phyloP scores from a whole-genome alignment of 2,113 vertebrate species.

The Protobothrops mucrosquamatus region DNA sequence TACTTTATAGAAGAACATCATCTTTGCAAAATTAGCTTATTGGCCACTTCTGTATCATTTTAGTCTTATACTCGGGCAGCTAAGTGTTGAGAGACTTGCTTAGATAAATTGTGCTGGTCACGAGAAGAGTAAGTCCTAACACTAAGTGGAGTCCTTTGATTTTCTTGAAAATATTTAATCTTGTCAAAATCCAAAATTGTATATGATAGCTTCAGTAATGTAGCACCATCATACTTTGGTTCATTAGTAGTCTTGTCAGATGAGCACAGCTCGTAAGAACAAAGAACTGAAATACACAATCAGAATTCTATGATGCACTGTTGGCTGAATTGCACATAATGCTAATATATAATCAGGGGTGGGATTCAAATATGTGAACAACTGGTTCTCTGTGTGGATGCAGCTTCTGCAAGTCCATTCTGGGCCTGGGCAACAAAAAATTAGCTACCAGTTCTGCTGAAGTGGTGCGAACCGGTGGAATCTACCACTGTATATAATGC shows the following conservation, averaged over 20 bases:
- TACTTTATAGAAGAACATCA: constrained; percentile 17
- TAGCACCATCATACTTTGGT: background rate
- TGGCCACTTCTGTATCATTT: constrained; percentile 13
- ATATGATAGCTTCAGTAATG: background rate
- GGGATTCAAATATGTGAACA: too few relatives aligned
- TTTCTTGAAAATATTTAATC: constrained; percentile 31
- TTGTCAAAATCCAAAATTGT: constrained; percentile 4
- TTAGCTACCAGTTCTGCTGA: too few relatives aligned
- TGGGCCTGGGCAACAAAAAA: too few relatives aligned
- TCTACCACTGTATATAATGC: too few relatives aligned
- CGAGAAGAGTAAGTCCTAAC: constrained; percentile 25
- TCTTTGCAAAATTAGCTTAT: constrained; percentile 28
- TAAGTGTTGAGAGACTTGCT: background rate
- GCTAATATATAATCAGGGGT: background rate
- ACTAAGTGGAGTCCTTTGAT: constrained; percentile 19
- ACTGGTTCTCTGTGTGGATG: too few relatives aligned
- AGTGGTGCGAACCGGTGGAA: too few relatives aligned
- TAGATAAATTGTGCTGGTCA: constrained; percentile 22
- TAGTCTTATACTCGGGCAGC: background rate
- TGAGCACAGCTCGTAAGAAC: background rate
- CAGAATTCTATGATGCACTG: background rate
- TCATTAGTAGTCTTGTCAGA: background rate
- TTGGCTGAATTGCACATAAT: background rate
- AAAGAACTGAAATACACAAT: background rate
- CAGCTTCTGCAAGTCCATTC: too few relatives aligned